Base-by-base conservation (phyloP, 2,113 vertebrate genomes). In the pig (Sus scrofa) region DNA sequence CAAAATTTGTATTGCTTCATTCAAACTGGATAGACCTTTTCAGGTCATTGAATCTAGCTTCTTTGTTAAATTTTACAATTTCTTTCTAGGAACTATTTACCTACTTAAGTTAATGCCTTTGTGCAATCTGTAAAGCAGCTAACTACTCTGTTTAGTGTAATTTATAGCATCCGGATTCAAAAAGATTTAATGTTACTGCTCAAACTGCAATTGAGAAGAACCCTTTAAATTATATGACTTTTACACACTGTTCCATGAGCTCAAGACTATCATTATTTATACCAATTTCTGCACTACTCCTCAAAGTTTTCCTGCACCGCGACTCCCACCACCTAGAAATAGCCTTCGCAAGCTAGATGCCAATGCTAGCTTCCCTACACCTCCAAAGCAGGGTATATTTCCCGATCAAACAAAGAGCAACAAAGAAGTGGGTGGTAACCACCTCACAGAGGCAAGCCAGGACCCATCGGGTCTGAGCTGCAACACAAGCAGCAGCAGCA, bases 381-480 rank as follows among this genome's bases (percentile, higher is more conserved):
- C 97, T 93, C 98, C 97, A 86, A 92, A 97, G 74, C 86, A 79
- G 91, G 96, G 97, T 96, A n/a, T 95, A 71, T 26, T 74, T 98
- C 97, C 97, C 68, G 90, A 94, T 94, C 58, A 96, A 98, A 98
- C 98, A 98, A 98, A 98, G 98, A 98, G 94, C 96, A 97, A 98
- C 98, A 98, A 98, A 98, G 98, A 97, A 97, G 97, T 98, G 98
- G 98, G 98, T 98, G 98, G 98, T 86, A 98, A 97, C 98, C 98
- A 95, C 95, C 89, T 97, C 94, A 67, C 39, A 30, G 56, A 77
- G 39, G 85, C 97, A 92, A 71, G 97, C 84, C 86, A 93, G 85
- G 96, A 91, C 96, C 93, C 97, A 96, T 70, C 84, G 39, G 54
- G 73, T 78, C 81, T 86, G 82, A 83, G 83, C 91, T 84, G 77